A percentile compares a stretch with the other conserved stretches of the same genome.
Conservation (phyloP, 1,140 invertebrate species). For the Lepidurus apus region DNA sequence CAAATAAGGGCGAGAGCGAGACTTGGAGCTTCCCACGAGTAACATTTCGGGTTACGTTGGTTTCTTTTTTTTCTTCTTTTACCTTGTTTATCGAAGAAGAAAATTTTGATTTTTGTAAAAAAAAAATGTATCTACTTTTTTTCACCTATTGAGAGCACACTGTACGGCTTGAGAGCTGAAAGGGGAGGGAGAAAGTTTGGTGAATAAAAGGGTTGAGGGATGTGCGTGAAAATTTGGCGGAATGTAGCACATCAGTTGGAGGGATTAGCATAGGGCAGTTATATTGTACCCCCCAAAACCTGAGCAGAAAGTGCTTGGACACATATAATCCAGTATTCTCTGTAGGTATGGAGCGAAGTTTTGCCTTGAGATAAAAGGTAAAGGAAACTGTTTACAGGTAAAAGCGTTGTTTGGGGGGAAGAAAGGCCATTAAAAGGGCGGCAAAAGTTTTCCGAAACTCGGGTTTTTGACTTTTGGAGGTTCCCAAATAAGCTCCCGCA, state of each 20-base stretch:
- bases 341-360: neutral
- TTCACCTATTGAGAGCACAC: no score
- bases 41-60: neutral
- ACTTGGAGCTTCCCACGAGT: neutral
- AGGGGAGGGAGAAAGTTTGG: neutral
- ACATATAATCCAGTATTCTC: neutral
- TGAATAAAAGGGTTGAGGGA: neutral
- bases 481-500: neutral
- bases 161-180: neutral
- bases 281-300: neutral
- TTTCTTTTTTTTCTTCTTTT: neutral
- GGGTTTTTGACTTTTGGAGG: neutral
- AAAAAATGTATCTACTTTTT: no score
- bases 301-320: neutral
- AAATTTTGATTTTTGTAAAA: neutral
- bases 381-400: constrained; percentile 10
- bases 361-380: neutral
- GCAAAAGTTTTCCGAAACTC: neutral
- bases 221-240: neutral
- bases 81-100: neutral
- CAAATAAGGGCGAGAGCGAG: neutral
- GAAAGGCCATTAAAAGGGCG: constrained; percentile 5
- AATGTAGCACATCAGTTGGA: constrained; percentile 8
- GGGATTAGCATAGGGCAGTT: constrained; percentile 9
- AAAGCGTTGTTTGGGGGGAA: neutral